These are phyloP conservation scores for Listronotus bonariensis DNA, from an alignment of 1,140 invertebrate genomes.

Conservation along the genomic window DNA sequence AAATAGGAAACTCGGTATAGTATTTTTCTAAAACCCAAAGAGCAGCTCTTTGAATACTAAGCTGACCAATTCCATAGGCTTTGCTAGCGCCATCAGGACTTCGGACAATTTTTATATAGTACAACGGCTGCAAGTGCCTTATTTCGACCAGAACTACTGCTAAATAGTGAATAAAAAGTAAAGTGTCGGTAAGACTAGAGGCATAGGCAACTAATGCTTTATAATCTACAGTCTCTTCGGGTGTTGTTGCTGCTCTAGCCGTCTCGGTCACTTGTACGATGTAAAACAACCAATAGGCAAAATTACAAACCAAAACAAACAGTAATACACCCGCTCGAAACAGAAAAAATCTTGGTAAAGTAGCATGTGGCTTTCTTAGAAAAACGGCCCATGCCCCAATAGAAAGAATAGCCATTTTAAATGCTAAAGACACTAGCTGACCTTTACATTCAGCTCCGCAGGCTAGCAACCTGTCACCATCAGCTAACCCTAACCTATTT, in stretches of 20 bases:
- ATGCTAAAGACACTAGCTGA: slow-evolving; percentile 85
- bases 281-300: slow-evolving; percentile 98
- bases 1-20: slow-evolving; percentile 94
- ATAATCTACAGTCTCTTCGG: slow-evolving; percentile 78
- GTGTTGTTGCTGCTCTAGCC: slow-evolving; percentile 75
- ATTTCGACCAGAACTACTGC: slow-evolving; percentile 92
- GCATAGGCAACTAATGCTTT: slow-evolving; percentile 88
- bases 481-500: slow-evolving; percentile 62
- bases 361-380: slow-evolving; percentile 74
- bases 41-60: slow-evolving; percentile 94
- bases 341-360: slow-evolving; percentile 92
- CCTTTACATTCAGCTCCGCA: slow-evolving; percentile 85
- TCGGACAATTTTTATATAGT: slow-evolving; percentile 88
- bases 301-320: slow-evolving; percentile 89
- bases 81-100: slow-evolving; percentile 91
- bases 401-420: slow-evolving; percentile 89
- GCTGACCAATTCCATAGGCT: slow-evolving; percentile 85
- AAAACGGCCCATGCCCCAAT: slow-evolving; percentile 92
- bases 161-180: slow-evolving; percentile 94
- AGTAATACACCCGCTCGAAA: slow-evolving; percentile 87
- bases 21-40: slow-evolving; percentile 93
- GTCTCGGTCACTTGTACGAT: slow-evolving; percentile 85
- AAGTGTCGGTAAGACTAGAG: slow-evolving; percentile 86
- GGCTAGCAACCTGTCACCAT: slow-evolving; percentile 61
- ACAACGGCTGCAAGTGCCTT: slow-evolving; percentile 85